Conservation (phyloP, 2,113 vertebrate genomes). For the Phylloscopus whistleri region DNA sequence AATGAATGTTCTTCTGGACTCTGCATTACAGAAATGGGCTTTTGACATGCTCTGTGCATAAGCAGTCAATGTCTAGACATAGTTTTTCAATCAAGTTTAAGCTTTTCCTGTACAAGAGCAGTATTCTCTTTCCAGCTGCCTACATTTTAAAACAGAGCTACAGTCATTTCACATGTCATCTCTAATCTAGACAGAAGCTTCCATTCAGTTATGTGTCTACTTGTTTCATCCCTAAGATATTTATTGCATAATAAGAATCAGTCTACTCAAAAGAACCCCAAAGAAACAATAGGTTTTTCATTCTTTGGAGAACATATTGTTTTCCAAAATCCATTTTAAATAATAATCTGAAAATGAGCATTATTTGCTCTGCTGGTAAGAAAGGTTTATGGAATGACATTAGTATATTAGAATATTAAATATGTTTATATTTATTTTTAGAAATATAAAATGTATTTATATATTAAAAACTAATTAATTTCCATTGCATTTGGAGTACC, state of each 20-base stretch:
- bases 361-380: not conserved
- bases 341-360: slow-evolving; percentile 8
- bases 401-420: not conserved
- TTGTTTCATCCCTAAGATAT: not conserved
- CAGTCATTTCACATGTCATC: not conserved
- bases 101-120: not conserved
- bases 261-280: not conserved
- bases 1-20: slow-evolving; percentile 31
- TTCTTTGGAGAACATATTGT: not conserved
- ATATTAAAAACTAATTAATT: not conserved
- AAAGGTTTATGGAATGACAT: not conserved
- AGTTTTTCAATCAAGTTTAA: slow-evolving; percentile 51
- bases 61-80: slow-evolving; percentile 51
- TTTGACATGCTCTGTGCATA: slow-evolving; percentile 39
- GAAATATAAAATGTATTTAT: not conserved
- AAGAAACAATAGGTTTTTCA: not conserved
- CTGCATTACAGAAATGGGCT: slow-evolving; percentile 40
- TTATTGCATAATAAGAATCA: not conserved
- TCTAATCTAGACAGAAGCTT: slow-evolving; percentile 11
- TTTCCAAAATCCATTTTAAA: slow-evolving; percentile 22
- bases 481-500: not conserved
- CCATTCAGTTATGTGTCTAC: not conserved
- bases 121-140: not conserved
- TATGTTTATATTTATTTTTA: not conserved
- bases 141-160: slow-evolving; percentile 23